A percentile compares a stretch with the other conserved stretches of the same genome.
phyloP scores from a whole-genome alignment of 2,113 vertebrate species.

The Bufo gargarizans region DNA sequence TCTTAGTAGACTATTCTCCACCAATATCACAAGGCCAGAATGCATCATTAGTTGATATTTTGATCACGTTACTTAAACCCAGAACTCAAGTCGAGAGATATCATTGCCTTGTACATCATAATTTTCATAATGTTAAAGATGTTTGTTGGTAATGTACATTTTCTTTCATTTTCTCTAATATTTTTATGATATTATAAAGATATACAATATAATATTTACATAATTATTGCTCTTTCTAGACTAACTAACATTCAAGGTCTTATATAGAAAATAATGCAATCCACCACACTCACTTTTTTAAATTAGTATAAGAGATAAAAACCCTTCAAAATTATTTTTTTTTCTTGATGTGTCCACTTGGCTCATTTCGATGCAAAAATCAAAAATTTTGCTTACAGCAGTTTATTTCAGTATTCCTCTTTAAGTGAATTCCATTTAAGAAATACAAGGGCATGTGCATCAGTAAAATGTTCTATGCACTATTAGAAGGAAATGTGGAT shows the following conservation, averaged over 20 bases:
- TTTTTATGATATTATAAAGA: background rate
- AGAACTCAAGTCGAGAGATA: too few species aligned
- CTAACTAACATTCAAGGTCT: background rate
- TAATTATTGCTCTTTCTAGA: background rate
- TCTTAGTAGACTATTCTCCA: too few species aligned
- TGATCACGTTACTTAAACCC: too few species aligned
- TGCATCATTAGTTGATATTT: too few species aligned
- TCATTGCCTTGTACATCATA: too few species aligned
- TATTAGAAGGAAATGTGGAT: conserved; percentile 4
- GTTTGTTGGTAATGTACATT: too few species aligned
- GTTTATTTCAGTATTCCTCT: background rate
- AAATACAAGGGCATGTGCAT: background rate
- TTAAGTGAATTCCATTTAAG: background rate
- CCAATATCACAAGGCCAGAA: too few species aligned
- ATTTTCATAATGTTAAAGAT: too few species aligned
- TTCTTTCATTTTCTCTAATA: too few species aligned
- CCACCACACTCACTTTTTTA: background rate
- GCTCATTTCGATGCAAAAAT: background rate
- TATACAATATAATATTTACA: background rate
- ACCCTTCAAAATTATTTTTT: background rate
- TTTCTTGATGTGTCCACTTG: background rate
- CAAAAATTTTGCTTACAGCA: background rate
- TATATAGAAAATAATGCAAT: background rate
- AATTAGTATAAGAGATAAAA: background rate
- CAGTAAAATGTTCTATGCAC: background rate